Conservation (phyloP, 2,888 invertebrate species). For the Acheta domesticus region DNA sequence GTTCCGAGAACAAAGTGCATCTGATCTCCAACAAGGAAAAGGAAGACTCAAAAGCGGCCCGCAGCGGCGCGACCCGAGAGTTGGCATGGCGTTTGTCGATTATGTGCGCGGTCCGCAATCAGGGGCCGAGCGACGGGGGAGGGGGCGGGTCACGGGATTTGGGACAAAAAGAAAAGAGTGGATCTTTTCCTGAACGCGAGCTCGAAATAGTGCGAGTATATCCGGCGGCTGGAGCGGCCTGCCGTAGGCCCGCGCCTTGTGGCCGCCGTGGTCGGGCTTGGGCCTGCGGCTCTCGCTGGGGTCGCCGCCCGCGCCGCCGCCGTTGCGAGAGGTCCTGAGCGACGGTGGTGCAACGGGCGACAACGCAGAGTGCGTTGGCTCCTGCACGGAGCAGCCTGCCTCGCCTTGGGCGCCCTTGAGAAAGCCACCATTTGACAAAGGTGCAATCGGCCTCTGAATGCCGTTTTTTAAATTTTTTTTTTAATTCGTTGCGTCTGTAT, state of each 20-base stretch:
- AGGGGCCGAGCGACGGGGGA: neutral
- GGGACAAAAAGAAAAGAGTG: neutral
- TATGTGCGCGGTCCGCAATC: neutral
- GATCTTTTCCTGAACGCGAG: conserved; percentile 18
- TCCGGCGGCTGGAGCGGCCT: conserved; percentile 6
- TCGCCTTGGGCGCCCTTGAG: too few species aligned
- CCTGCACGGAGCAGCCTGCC: too few species aligned
- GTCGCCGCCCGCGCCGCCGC: too few species aligned
- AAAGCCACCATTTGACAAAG: too few species aligned
- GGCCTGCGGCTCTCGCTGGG: too few species aligned
- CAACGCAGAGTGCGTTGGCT: too few species aligned
- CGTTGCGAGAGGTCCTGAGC: neutral
- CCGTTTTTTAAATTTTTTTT: too few species aligned
- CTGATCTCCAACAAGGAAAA: neutral
- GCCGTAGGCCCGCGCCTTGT: neutral
- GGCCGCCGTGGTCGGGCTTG: neutral
- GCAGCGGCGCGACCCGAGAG: neutral
- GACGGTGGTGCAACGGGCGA: too few species aligned
- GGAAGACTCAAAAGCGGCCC: neutral
- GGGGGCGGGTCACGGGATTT: neutral
- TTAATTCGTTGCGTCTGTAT: too few species aligned
- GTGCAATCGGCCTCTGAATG: too few species aligned
- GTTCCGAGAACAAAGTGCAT: too few species aligned
- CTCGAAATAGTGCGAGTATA: conserved; percentile 3
- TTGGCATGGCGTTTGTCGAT: neutral